Conservation (phyloP, 2,113 vertebrate genomes). For the Euleptes europaea region DNA sequence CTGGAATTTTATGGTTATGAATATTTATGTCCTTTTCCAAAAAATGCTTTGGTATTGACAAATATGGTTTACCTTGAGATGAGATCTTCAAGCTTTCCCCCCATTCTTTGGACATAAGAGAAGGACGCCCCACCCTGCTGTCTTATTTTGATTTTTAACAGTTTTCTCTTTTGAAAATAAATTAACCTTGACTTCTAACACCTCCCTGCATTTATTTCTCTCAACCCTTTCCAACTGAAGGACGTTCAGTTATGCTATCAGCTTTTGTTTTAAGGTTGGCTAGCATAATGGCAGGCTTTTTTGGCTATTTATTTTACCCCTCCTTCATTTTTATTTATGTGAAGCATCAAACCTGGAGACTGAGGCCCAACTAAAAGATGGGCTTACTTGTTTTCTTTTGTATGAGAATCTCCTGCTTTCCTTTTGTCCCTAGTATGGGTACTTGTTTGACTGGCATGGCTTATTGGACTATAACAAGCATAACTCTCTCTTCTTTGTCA, state of each 20-base stretch:
- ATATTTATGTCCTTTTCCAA: conserved; percentile 46
- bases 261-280: conserved; percentile 68
- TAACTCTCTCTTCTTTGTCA: conserved; percentile 94
- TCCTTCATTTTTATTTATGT: conserved; percentile 85
- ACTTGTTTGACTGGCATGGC: conserved; percentile 99
- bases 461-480: conserved; percentile 99
- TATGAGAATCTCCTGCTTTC: conserved; percentile 95
- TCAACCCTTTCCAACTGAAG: conserved; percentile 39
- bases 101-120: neutral
- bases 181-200: conserved; percentile 16
- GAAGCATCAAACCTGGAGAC: conserved; percentile 90
- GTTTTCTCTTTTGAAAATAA: conserved; percentile 17
- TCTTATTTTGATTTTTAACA: conserved; percentile 37
- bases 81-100: conserved; percentile 6
- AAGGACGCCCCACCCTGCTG: conserved; percentile 13
- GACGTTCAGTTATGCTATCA: rapidly evolving
- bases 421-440: conserved; percentile 89
- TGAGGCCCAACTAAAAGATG: conserved; percentile 98
- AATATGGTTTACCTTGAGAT: conserved; percentile 20
- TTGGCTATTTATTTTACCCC: conserved; percentile 87
- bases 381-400: conserved; percentile 99
- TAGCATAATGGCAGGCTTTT: conserved; percentile 74
- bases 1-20: conserved; percentile 1
- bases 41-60: conserved; percentile 25
- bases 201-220: neutral